Base-by-base conservation (phyloP, 2,113 vertebrate species). In the Hystrix cristata region DNA sequence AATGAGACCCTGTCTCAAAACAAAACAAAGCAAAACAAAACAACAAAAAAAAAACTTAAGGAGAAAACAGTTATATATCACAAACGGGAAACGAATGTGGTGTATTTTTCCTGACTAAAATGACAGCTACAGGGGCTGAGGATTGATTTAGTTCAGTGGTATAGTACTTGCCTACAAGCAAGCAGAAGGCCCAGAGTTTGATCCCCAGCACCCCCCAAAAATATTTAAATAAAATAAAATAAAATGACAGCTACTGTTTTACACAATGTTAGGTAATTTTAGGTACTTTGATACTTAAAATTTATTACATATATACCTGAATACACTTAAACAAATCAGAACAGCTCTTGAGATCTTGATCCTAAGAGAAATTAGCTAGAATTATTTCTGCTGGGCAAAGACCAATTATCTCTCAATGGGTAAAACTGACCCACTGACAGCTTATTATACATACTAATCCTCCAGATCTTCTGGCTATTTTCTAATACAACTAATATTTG, bases 201-300 rank as follows among this genome's bases (percentile, higher is more conserved):
- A 38, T 38, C 38, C 38, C 38, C 38, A 38, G 38, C 38, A 38
- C 38, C 38, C 38, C 38, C 38, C 38, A 38, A 38, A 38, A 38
- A 38, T 38, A 38, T 38, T 38, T 38, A 38, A 38, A 38, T 38
- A 38, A 38, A 38, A 38, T 38, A 38, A 38, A 38, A 38, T 74
- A 90, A 90, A 94, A 83, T 88, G 65, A 64, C 57, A 90, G 84
- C 3, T 64, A 25, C 29, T 65, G 65, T 90, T 90, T 84, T 62
- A 90, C n/a, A 76, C 15, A 21, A 11, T 62, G 29, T 18, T 25
- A 62, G 55, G 64, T 76, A 46, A 94, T 57, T 90, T 76, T 76
- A 43, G 57, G 10, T 27, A 64, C 6, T 64, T 13, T 69, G 71
- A 79, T 80, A 88, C 18, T 71, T 88, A 71, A 81, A 38, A 81